phyloP scores from a whole-genome alignment of 2,797 vertebrate genomes.

The Anabacerthia variegaticeps region DNA sequence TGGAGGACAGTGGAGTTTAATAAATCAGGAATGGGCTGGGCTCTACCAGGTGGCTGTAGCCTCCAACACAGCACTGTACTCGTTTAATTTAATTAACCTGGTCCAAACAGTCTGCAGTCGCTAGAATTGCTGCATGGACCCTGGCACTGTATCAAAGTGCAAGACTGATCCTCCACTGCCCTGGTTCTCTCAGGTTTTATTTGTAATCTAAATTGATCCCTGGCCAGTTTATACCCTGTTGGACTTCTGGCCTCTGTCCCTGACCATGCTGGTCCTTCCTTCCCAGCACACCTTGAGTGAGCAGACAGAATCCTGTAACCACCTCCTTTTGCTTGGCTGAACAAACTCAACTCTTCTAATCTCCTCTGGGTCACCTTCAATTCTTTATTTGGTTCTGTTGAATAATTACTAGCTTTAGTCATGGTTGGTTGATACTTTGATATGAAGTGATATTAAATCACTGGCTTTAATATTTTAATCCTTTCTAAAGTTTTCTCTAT shows the following conservation, averaged over 20 bases:
- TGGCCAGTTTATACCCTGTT: not conserved
- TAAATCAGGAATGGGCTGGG: not conserved
- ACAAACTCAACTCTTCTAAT: not conserved
- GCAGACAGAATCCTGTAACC: not conserved
- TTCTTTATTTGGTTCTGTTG: not conserved
- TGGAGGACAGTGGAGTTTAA: not conserved
- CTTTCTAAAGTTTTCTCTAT: not conserved
- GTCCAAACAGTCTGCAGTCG: rapidly evolving
- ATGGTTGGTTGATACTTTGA: not conserved
- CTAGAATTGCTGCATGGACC: not conserved
- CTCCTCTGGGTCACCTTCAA: not conserved
- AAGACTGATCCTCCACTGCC: not conserved
- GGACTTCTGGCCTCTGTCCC: not conserved
- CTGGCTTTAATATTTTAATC: not conserved
- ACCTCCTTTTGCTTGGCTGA: not conserved
- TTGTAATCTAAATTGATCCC: not conserved
- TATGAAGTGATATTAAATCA: not conserved
- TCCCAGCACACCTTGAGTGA: not conserved
- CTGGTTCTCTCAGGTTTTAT: not conserved
- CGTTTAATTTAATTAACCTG: not conserved
- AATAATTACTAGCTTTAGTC: not conserved
- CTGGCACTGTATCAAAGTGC: not conserved
- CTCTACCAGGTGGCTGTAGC: not conserved
- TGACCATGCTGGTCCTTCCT: rapidly evolving
- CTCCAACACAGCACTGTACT: rapidly evolving